Percentiles rank a stretch among this genome's conserved stretches.
phyloP scores from a whole-genome alignment of 2,888 invertebrate genomes.

The Drosophila parthenogenetica region DNA sequence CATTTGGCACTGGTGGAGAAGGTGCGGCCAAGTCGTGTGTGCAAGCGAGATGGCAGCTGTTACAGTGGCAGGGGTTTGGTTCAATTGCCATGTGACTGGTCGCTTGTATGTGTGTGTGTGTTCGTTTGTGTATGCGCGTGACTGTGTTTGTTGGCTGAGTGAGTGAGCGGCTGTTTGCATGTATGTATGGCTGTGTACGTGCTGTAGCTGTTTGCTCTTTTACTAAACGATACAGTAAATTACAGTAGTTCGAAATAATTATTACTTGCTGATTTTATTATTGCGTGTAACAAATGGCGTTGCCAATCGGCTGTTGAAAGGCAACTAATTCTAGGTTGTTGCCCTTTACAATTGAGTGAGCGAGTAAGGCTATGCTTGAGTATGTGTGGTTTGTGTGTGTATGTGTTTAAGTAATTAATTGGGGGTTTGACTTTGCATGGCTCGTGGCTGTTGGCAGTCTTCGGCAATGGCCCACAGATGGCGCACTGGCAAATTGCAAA shows the following conservation, averaged over 20 bases:
- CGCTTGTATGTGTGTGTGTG: conserved; percentile 50
- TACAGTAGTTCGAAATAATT: conserved; percentile 34
- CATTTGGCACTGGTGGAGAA: conserved; percentile 67
- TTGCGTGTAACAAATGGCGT: conserved; percentile 16
- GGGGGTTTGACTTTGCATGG: conserved; percentile 43
- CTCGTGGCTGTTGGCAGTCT: conserved; percentile 23
- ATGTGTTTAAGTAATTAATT: conserved; percentile 24
- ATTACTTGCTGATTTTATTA: conserved; percentile 36
- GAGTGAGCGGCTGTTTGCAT: conserved; percentile 27
- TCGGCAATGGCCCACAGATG: conserved; percentile 53
- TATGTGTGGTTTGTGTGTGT: not conserved
- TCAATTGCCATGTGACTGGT: conserved; percentile 70
- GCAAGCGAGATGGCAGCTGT: conserved; percentile 64
- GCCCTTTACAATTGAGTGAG: conserved; percentile 29
- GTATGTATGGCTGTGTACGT: too few species aligned
- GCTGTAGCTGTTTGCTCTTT: conserved; percentile 41
- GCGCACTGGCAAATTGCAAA: conserved; percentile 58
- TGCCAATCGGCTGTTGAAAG: conserved; percentile 21
- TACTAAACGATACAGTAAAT: conserved; percentile 22
- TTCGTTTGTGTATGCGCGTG: conserved; percentile 23
- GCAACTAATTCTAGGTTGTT: conserved; percentile 36
- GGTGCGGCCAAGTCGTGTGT: conserved; percentile 52
- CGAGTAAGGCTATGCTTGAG: not conserved
- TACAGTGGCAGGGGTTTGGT: conserved; percentile 73
- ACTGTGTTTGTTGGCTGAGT: conserved; percentile 22